Percentiles rank a stretch among this genome's conserved stretches.
These are phyloP conservation scores for Drosophila falleni DNA, from an alignment of 2,888 invertebrate species.

Conservation along the genomic window DNA sequence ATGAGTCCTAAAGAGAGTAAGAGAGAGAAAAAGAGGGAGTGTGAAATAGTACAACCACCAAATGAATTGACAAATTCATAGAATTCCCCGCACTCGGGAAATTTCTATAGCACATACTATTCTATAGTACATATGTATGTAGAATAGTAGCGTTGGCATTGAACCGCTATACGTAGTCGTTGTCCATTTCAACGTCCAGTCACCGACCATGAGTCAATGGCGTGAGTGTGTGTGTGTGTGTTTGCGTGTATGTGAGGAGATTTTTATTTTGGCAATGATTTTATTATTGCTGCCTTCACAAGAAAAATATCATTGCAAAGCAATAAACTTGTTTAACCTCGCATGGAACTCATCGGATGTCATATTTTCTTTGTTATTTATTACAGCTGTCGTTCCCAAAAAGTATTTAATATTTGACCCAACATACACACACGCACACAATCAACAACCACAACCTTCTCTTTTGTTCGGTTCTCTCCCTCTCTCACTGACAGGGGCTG, in stretches of 20 bases:
- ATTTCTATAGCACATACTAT: conserved; percentile 20
- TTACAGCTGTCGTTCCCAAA: conserved; percentile 36
- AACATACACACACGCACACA: conserved; percentile 41
- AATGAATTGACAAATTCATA: conserved; percentile 14
- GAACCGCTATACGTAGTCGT: conserved; percentile 44
- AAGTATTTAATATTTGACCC: conserved; percentile 46
- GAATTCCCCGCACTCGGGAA: conserved; percentile 29
- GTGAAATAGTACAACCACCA: conserved; percentile 33
- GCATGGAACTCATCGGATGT: conserved; percentile 21
- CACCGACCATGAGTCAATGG: conserved; percentile 58
- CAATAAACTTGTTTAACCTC: conserved; percentile 49
- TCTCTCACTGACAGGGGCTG: conserved; percentile 50
- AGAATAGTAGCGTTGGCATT: conserved; percentile 29
- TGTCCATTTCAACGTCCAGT: conserved; percentile 57
- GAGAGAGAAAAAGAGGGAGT: conserved; percentile 14
- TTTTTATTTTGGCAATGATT: conserved; percentile 50
- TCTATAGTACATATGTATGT: conserved; percentile 14
- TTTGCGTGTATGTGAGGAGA: conserved; percentile 17
- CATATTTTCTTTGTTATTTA: conserved; percentile 45
- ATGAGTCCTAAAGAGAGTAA: conserved; percentile 8
- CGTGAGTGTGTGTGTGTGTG: conserved; percentile 12
- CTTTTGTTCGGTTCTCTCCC: conserved; percentile 30
- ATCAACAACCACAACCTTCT: conserved; percentile 62
- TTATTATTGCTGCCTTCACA: conserved; percentile 22
- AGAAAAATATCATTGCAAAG: conserved; percentile 19